Base-by-base conservation (phyloP, 2,113 vertebrate species). In the Chelonoidis abingdonii region DNA sequence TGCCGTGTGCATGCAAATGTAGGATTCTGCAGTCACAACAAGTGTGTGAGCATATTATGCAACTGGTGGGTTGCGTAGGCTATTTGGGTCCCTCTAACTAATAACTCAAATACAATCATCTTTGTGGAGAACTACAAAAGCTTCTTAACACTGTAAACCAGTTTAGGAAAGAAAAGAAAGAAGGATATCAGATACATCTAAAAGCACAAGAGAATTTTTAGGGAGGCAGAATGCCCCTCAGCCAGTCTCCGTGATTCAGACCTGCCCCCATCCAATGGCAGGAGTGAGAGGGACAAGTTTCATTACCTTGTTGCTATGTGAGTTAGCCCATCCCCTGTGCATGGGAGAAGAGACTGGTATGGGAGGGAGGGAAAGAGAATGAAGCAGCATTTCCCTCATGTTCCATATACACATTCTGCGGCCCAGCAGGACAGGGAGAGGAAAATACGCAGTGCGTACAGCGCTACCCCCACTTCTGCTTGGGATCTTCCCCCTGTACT, bases 311-410 rank as follows among this genome's bases (percentile, higher is more conserved):
- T 59, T 56, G n/a, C 31, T 47, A 8, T 0, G 29, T 65, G 1
- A 3, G 54, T 8, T 8, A 87, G 2, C 38, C 27, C 81, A 38
- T 6, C 50, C 75, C 59, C 50, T 35, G n/a, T 35, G 1, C 0
- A 35, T 17, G 81, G 10, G 50, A 9, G 38, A 80, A 90, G 29
- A 83, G 53, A 54, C 53, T 54, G 56, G 24, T 59, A 89, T 47
- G 49, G 16, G 38, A 83, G 62, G 27, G 57, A 59, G 57, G 2
- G 2, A 4, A 84, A 57, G 12, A 57, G 22, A 59, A 5, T 2
- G 13, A 0, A 5, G 54, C 0, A 0, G 7, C 25, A 72, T 41
- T 52, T 7, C 41, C 38, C 4, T 0, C 80, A 88, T 93, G 59
- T 76, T 92, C n/a, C 54, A 86, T n/a, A 12, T 3, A 4, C 11